These are phyloP conservation scores for Paragorgia papillata DNA, from an alignment of 92 coral and sea anemone genomes.

Conservation along the genomic window DNA sequence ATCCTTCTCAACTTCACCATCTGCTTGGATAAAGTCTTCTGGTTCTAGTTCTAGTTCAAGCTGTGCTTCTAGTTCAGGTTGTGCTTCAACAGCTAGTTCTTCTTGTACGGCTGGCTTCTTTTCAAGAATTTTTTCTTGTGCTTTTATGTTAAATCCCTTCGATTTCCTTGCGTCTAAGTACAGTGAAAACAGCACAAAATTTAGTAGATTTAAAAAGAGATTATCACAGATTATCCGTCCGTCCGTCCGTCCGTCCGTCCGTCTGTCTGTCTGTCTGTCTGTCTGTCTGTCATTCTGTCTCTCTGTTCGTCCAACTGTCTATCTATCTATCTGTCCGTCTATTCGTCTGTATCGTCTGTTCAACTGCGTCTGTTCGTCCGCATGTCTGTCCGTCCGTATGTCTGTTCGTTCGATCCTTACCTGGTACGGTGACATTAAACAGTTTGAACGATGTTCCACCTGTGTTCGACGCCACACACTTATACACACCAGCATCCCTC, in stretches of 20 bases:
- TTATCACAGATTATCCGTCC: too few relatives aligned
- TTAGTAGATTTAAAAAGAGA: too few relatives aligned
- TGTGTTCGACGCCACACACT: constrained; percentile 85
- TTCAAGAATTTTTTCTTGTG: not conserved
- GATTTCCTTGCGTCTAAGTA: constrained; percentile 24
- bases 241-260: too few relatives aligned
- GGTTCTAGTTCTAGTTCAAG: not conserved
- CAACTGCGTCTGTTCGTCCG: too few relatives aligned
- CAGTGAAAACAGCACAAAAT: not conserved
- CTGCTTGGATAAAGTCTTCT: not conserved
- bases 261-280: too few relatives aligned
- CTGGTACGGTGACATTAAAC: constrained; percentile 79
- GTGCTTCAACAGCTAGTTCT: constrained; percentile 14
- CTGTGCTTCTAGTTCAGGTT: not conserved
- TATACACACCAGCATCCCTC: constrained; percentile 88
- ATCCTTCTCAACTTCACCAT: constrained; percentile 23
- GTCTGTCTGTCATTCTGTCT: too few relatives aligned
- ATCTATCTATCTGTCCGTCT: too few relatives aligned
- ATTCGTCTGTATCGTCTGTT: too few relatives aligned
- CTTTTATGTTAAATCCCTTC: not conserved
- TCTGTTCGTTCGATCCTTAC: too few relatives aligned
- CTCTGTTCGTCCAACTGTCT: too few relatives aligned
- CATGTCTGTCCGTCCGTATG: too few relatives aligned
- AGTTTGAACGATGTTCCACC: constrained; percentile 76
- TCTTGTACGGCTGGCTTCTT: not conserved